phyloP scores from a whole-genome alignment of 2,113 vertebrate genomes.

The Miniopterus natalensis region DNA sequence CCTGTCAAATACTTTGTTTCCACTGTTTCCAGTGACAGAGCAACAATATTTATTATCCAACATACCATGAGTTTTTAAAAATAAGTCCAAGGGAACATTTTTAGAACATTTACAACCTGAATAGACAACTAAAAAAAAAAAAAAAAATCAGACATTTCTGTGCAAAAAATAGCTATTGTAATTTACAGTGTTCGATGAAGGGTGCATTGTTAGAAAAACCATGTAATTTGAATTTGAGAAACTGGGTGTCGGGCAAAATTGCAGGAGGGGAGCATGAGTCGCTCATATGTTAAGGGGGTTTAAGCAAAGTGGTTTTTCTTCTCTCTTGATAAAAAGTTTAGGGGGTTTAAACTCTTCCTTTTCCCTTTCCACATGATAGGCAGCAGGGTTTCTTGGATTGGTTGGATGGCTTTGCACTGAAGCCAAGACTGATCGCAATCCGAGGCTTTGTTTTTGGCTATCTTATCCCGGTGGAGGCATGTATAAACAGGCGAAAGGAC shows the following conservation, averaged over 20 bases:
- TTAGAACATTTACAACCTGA: slow-evolving; percentile 73
- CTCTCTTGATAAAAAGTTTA: slow-evolving; percentile 75
- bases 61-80: slow-evolving; percentile 74
- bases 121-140: slow-evolving; percentile 68
- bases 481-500: slow-evolving; percentile 83
- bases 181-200: slow-evolving; percentile 69
- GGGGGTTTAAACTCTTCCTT: slow-evolving; percentile 71
- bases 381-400: slow-evolving; percentile 79
- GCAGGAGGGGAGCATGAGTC: neutral
- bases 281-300: slow-evolving; percentile 9
- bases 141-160: slow-evolving; percentile 69
- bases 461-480: slow-evolving; percentile 84
- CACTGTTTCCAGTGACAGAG: slow-evolving; percentile 75
- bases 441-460: slow-evolving; percentile 86
- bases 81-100: slow-evolving; percentile 76
- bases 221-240: slow-evolving; percentile 70
- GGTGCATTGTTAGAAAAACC: slow-evolving; percentile 76
- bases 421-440: slow-evolving; percentile 85
- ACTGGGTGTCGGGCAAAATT: neutral
- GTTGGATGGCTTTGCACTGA: slow-evolving; percentile 80
- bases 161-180: slow-evolving; percentile 70
- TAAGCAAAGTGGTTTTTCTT: slow-evolving; percentile 61
- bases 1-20: slow-evolving; percentile 73
- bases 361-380: slow-evolving; percentile 69
- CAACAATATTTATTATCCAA: slow-evolving; percentile 80